These are phyloP conservation scores for Melanophora roralis DNA, from an alignment of 2,888 invertebrate species.

Conservation along the genomic window DNA sequence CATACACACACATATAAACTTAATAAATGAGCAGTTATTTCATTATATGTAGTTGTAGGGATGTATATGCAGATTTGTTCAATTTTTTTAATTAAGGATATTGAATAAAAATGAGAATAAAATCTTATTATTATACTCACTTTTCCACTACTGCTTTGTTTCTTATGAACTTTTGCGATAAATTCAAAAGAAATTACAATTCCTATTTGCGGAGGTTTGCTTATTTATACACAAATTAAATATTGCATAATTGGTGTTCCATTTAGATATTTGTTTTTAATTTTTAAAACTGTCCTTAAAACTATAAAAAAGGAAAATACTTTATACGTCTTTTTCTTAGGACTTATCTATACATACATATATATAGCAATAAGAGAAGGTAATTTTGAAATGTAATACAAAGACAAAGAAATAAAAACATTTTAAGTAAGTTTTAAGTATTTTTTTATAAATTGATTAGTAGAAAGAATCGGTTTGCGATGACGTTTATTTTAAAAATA, in stretches of 20 bases:
- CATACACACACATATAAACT: no score
- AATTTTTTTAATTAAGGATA: no score
- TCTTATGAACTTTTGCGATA: background rate
- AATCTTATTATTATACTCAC: background rate
- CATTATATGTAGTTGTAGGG: background rate
- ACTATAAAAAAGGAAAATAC: slow-evolving; percentile 27
- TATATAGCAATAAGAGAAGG: no score
- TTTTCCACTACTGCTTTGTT: background rate
- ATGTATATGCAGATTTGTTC: no score
- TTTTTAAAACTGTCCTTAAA: slow-evolving; percentile 19
- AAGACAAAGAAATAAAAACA: background rate
- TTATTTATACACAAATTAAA: background rate
- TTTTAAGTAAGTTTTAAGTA: slow-evolving; percentile 31
- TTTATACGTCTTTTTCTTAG: slow-evolving; percentile 46
- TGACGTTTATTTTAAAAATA: slow-evolving; percentile 64
- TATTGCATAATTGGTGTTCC: background rate
- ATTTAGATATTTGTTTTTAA: background rate
- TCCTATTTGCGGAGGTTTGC: slow-evolving; percentile 2
- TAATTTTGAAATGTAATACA: background rate
- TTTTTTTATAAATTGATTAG: no score
- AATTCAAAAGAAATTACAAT: background rate
- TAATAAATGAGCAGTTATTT: background rate
- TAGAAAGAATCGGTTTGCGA: slow-evolving; percentile 73
- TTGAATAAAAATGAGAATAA: background rate
- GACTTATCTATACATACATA: background rate